phyloP scores from a whole-genome alignment of 1,140 invertebrate genomes.

The Drosophila equinoxialis region DNA sequence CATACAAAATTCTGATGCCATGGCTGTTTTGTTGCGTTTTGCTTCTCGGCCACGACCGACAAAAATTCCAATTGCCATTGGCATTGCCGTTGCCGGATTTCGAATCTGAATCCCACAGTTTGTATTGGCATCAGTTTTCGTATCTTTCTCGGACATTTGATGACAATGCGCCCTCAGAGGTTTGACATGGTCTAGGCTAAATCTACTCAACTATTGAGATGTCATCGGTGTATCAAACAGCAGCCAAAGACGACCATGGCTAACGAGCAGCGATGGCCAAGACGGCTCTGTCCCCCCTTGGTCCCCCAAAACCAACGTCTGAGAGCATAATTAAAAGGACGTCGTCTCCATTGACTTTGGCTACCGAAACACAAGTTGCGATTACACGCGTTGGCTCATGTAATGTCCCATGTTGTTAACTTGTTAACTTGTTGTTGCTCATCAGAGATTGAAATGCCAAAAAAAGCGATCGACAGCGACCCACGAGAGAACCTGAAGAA shows the following conservation, averaged over 20 bases:
- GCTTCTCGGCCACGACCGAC: slow-evolving; percentile 11
- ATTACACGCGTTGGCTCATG: slow-evolving; percentile 73
- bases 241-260: slow-evolving; percentile 23
- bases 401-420: slow-evolving; percentile 71
- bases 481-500: too few relatives aligned
- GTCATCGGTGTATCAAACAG: slow-evolving; percentile 68
- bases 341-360: slow-evolving; percentile 7
- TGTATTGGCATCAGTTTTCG: too few relatives aligned
- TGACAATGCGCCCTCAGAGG: slow-evolving; percentile 72
- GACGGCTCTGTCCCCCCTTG: background rate
- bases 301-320: background rate
- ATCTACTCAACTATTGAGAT: slow-evolving; percentile 68
- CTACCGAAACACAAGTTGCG: slow-evolving; percentile 44
- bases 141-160: slow-evolving; percentile 63
- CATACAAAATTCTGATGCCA: slow-evolving; percentile 58
- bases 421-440: slow-evolving; percentile 38
- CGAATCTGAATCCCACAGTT: background rate
- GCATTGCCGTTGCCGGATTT: background rate
- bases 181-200: slow-evolving; percentile 68
- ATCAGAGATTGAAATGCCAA: slow-evolving; percentile 69
- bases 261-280: slow-evolving; percentile 51
- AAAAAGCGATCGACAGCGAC: slow-evolving; percentile 39
- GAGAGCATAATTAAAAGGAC: slow-evolving; percentile 70
- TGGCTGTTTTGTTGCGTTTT: slow-evolving; percentile 24
- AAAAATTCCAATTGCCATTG: slow-evolving; percentile 53